Conservation (phyloP, 2,888 invertebrate genomes). For the Caenorhabditis sp. region DNA sequence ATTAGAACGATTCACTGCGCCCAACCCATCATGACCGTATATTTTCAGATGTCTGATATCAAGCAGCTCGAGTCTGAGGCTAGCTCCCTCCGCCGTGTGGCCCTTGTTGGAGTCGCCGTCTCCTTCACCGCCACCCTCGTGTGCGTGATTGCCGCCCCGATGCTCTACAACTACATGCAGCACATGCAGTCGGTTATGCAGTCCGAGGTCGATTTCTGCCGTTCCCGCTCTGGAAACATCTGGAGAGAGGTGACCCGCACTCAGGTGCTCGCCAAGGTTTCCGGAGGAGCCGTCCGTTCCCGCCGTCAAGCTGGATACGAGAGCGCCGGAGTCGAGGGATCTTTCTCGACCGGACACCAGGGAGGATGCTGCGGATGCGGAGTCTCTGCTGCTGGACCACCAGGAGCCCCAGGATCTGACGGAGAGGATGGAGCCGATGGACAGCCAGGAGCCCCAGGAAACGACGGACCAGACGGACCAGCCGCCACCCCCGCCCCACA, state of each 20-base stretch:
- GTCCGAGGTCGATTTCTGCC: slow-evolving; percentile 66
- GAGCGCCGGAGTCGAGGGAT: slow-evolving; percentile 58
- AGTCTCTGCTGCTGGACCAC: slow-evolving; percentile 64
- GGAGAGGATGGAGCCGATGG: slow-evolving; percentile 68
- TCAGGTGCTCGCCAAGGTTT: slow-evolving; percentile 53
- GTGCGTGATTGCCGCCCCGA: slow-evolving; percentile 68
- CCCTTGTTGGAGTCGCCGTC: slow-evolving; percentile 69
- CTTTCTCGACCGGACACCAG: slow-evolving; percentile 19
- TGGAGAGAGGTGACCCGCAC: slow-evolving; percentile 69
- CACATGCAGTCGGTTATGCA: slow-evolving; percentile 72
- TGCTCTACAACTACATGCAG: slow-evolving; percentile 75
- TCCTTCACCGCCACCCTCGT: slow-evolving; percentile 68
- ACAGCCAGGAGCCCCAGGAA: slow-evolving; percentile 68
- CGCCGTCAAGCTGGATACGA: slow-evolving; percentile 68
- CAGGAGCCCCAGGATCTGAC: slow-evolving; percentile 66
- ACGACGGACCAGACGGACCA: slow-evolving; percentile 73
- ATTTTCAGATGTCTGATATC: slow-evolving; percentile 57
- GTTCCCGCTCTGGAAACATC: slow-evolving; percentile 66
- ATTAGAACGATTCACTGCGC: slow-evolving; percentile 7
- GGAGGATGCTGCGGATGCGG: slow-evolving; percentile 71
- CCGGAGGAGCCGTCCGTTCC: slow-evolving; percentile 50
- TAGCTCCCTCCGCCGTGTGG: slow-evolving; percentile 64
- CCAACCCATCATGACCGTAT: no score
- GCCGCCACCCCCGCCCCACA: slow-evolving; percentile 70
- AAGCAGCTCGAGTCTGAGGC: slow-evolving; percentile 67